Percentiles rank a stretch among this genome's conserved stretches.
Conservation (phyloP, 2,797 vertebrate species). For the Hyperoplus immaculatus region DNA sequence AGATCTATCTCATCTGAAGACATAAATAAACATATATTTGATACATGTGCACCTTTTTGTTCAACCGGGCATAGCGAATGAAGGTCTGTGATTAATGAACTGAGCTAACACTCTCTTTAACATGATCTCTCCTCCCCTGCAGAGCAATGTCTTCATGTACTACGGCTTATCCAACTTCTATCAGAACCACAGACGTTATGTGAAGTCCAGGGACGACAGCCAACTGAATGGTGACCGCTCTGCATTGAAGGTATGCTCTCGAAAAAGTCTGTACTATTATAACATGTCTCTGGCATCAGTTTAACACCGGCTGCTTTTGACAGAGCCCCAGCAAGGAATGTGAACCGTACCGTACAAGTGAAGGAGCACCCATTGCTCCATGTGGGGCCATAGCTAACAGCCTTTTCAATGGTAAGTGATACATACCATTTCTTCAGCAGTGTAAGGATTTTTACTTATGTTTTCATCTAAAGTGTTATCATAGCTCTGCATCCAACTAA, state of each 20-base stretch:
- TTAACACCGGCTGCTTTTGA: constrained; percentile 26
- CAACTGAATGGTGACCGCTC: constrained; percentile 92
- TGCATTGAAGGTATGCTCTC: constrained; percentile 86
- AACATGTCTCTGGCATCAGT: background rate
- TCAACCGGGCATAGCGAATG: background rate
- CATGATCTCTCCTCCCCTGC: constrained; percentile 36
- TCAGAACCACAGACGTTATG: constrained; percentile 98
- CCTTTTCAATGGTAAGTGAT: constrained; percentile 94
- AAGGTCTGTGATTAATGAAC: background rate
- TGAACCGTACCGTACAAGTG: constrained; percentile 91
- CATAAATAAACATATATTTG: background rate
- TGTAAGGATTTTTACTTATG: background rate
- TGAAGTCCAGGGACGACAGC: constrained; percentile 98
- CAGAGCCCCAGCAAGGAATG: constrained; percentile 96
- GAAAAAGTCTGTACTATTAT: fast-evolving
- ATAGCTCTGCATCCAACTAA: constrained; percentile 1
- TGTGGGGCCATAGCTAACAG: constrained; percentile 99
- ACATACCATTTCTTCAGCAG: background rate
- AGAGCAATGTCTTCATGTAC: constrained; percentile 99
- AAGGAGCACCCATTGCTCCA: constrained; percentile 90
- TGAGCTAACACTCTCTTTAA: background rate
- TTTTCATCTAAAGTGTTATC: background rate
- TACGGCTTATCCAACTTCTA: constrained; percentile 99
- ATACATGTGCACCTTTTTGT: background rate
- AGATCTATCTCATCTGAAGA: background rate